Evolutionary conservation across 92 coral and sea anemone genomes (phyloP).

Genomic region (Porites lobata): DNA sequence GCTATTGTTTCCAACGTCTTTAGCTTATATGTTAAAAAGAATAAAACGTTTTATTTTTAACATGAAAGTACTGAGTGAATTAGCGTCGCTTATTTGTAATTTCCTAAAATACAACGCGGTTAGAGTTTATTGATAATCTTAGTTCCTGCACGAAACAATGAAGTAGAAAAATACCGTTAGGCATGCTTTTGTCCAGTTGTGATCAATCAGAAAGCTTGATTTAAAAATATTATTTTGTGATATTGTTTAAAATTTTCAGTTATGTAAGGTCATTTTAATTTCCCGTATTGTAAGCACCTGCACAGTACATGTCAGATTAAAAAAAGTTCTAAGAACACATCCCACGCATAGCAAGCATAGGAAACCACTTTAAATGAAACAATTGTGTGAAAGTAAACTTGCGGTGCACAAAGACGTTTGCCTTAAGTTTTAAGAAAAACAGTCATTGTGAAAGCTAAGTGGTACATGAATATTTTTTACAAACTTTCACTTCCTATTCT

Average conservation of each 20-base stretch:
- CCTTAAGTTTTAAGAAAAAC: background rate
- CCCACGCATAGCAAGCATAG: background rate
- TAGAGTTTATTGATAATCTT: background rate
- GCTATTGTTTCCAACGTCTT: background rate
- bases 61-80: background rate
- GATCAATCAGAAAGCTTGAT: background rate
- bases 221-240: no score
- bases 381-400: background rate
- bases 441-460: background rate
- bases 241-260: no score
- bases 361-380: background rate
- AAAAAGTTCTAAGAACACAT: background rate
- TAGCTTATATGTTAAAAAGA: background rate
- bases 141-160: background rate
- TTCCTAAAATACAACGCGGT: background rate
- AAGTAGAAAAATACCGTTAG: background rate
- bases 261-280: no score
- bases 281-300: no score
- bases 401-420: background rate
- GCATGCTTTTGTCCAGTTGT: background rate
- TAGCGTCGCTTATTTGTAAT: background rate
- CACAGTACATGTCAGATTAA: background rate
- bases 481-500: background rate
- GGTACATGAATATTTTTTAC: background rate
- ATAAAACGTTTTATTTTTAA: constrained; percentile 24